Evolutionary conservation across 2,113 vertebrate genomes (phyloP).

Genomic region (Rallus limicola): DNA sequence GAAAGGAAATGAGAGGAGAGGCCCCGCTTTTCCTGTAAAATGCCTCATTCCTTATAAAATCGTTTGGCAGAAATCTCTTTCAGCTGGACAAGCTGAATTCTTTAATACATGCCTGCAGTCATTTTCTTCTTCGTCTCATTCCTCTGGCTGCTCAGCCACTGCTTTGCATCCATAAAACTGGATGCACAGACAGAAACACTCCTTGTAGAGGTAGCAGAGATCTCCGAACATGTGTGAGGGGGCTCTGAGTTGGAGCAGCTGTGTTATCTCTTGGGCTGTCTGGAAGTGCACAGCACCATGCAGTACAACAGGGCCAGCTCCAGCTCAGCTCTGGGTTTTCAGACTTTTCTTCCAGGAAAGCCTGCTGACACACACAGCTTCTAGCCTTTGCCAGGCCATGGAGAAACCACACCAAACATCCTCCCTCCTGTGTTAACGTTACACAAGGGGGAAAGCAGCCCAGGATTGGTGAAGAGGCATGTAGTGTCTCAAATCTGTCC

Average conservation of each 20-base stretch:
- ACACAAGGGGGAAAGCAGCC: background rate
- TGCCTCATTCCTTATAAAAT: constrained; percentile 50
- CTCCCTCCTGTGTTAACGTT: fast-evolving
- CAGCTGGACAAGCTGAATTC: constrained; percentile 43
- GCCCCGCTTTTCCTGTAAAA: constrained; percentile 61
- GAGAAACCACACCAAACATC: background rate
- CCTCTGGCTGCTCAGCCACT: background rate
- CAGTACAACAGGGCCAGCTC: background rate
- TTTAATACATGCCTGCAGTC: constrained; percentile 22
- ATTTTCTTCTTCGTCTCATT: constrained; percentile 11
- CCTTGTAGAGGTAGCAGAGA: background rate
- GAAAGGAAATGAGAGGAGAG: constrained; percentile 65
- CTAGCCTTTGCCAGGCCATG: background rate
- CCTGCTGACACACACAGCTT: background rate
- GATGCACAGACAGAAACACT: background rate
- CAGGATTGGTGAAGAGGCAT: background rate
- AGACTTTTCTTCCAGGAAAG: background rate
- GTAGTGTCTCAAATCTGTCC: background rate
- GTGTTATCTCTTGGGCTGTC: background rate
- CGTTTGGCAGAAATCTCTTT: constrained; percentile 38
- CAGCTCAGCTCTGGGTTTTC: background rate
- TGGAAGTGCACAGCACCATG: background rate
- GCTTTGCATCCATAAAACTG: background rate
- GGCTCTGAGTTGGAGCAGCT: background rate
- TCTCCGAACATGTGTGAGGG: background rate